Evolutionary conservation across 2,888 invertebrate genomes (phyloP).

Genomic region (Muscina levida): DNA sequence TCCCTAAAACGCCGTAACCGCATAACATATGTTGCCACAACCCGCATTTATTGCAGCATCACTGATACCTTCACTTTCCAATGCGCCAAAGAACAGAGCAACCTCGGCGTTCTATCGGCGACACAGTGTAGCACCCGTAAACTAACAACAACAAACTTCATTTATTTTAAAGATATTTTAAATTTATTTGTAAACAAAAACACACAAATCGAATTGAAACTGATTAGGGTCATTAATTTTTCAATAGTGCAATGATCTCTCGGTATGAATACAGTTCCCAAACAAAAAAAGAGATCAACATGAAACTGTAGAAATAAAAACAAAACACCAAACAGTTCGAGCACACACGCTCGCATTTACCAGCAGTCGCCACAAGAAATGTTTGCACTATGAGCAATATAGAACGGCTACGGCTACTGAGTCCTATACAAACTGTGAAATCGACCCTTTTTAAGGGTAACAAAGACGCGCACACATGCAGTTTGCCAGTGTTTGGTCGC

Average conservation of each 20-base stretch:
- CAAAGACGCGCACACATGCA: neutral
- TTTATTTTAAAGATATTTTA: constrained; percentile 26
- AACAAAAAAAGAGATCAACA: constrained; percentile 1
- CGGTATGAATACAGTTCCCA: neutral
- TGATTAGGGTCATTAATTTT: constrained; percentile 35
- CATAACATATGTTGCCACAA: constrained; percentile 67
- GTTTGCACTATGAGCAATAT: neutral
- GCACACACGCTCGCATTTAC: constrained; percentile 13
- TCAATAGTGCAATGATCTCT: constrained; percentile 56
- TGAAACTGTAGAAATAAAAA: neutral
- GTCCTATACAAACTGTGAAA: neutral
- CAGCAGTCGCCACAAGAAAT: constrained; percentile 11
- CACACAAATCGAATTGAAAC: constrained; percentile 33
- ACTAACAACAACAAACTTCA: constrained; percentile 42
- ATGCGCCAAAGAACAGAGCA: too few relatives aligned
- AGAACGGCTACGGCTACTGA: too few relatives aligned
- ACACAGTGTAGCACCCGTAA: constrained; percentile 9
- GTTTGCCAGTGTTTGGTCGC: too few relatives aligned
- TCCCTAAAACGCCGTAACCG: constrained; percentile 24
- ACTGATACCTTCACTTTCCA: too few relatives aligned
- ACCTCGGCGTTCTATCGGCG: too few relatives aligned
- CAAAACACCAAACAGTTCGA: neutral
- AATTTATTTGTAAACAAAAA: constrained; percentile 53
- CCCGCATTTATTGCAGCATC: constrained; percentile 43
- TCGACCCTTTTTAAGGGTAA: neutral